Conservation (phyloP, 1,140 invertebrate genomes). For the Pemphigus obesinymphae region DNA sequence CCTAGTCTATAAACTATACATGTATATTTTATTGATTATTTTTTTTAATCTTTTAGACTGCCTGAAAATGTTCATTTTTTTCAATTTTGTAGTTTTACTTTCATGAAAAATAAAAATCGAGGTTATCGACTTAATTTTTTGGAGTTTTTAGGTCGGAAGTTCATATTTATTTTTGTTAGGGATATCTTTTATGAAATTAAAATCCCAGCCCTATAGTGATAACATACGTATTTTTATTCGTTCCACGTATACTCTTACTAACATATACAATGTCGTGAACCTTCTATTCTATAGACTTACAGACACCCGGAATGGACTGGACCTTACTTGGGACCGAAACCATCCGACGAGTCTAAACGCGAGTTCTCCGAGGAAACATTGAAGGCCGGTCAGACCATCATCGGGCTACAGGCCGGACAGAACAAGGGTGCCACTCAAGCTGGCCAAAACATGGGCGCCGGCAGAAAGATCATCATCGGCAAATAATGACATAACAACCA, state of each 20-base stretch:
- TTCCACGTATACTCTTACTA: background rate
- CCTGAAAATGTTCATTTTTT: too few species aligned
- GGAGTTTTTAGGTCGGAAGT: too few species aligned
- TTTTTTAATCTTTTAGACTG: too few species aligned
- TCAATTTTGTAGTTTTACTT: too few species aligned
- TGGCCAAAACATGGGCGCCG: slow-evolving; percentile 86
- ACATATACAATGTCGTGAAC: background rate
- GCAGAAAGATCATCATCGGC: slow-evolving; percentile 74
- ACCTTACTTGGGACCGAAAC: slow-evolving; percentile 77
- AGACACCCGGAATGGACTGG: slow-evolving; percentile 81
- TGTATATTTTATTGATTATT: too few species aligned
- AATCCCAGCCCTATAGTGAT: too few species aligned
- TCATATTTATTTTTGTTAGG: too few species aligned
- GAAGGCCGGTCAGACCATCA: slow-evolving; percentile 74
- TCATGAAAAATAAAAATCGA: too few species aligned
- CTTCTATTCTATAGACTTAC: slow-evolving; percentile 62
- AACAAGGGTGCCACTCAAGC: slow-evolving; percentile 85
- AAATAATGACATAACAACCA: slow-evolving; percentile 56
- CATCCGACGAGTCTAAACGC: slow-evolving; percentile 78
- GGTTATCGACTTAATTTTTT: too few species aligned
- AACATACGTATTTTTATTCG: too few species aligned
- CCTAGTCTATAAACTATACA: too few species aligned
- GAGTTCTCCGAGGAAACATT: slow-evolving; percentile 86
- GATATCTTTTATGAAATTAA: too few species aligned
- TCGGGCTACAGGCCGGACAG: slow-evolving; percentile 86